Percentiles rank a stretch among this genome's conserved stretches.
Conservation (phyloP, 2,797 vertebrate species). For the Thaleichthys pacificus region DNA sequence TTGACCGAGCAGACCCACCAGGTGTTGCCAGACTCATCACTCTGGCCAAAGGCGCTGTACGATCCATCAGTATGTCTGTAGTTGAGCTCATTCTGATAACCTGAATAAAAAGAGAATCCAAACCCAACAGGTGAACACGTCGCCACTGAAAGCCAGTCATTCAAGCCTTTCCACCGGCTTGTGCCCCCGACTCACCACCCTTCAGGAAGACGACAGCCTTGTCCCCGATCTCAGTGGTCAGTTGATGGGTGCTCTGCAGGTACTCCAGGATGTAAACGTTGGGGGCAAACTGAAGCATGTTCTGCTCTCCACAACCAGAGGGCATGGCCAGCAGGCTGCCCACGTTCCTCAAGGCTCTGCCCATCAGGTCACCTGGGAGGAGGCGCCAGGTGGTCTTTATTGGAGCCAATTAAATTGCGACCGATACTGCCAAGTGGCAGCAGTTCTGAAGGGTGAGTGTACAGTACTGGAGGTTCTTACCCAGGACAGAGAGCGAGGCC, state of each 20-base stretch:
- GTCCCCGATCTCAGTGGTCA: conserved; percentile 60
- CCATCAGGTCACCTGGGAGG: conserved; percentile 78
- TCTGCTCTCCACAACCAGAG: conserved; percentile 83
- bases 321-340: conserved; percentile 77
- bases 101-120: conserved; percentile 50
- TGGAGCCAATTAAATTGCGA: too few relatives aligned
- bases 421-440: neutral
- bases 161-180: neutral
- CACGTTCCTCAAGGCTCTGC: conserved; percentile 75
- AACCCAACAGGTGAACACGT: neutral
- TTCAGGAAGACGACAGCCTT: conserved; percentile 67
- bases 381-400: conserved; percentile 8
- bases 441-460: neutral
- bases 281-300: conserved; percentile 76
- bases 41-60: conserved; percentile 76
- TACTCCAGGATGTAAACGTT: conserved; percentile 81
- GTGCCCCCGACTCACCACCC: conserved; percentile 63
- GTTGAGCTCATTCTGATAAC: conserved; percentile 81
- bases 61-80: conserved; percentile 70
- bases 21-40: conserved; percentile 67
- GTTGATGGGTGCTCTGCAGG: conserved; percentile 73
- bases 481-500: neutral
- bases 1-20: conserved; percentile 68
- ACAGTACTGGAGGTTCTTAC: neutral
- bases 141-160: too few relatives aligned